Evolutionary conservation across 2,113 vertebrate species (phyloP).

Genomic region (Acinonyx jubatus): DNA sequence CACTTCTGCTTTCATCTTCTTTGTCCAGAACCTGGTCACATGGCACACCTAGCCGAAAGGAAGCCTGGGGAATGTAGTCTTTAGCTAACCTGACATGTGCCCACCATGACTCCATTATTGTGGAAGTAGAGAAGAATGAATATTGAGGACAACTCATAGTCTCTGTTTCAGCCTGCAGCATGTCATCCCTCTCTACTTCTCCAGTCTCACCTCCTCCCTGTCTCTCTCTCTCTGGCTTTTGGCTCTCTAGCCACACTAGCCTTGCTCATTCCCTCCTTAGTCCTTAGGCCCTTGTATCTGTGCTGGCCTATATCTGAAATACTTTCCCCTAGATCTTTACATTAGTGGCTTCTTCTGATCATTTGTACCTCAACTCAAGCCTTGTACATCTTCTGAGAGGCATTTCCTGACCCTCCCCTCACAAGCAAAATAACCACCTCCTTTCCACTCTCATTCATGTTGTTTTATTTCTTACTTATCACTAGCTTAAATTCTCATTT

Average conservation of each 20-base stretch:
- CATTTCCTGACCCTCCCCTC: not conserved
- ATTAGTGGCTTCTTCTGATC: not conserved
- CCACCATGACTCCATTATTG: not conserved
- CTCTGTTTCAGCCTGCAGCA: not conserved
- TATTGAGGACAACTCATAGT: not conserved
- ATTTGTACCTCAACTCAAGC: not conserved
- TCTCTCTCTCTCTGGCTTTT: not conserved
- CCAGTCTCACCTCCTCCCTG: not conserved
- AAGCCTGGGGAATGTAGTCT: not conserved
- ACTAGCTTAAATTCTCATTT: not conserved
- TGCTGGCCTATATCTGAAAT: not conserved
- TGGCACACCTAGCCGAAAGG: not conserved
- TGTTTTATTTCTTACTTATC: not conserved
- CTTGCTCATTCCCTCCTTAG: not conserved
- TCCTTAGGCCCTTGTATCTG: not conserved
- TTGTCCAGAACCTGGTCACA: not conserved
- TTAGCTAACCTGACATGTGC: not conserved
- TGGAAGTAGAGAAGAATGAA: not conserved
- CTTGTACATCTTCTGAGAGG: not conserved
- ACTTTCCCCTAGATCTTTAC: not conserved
- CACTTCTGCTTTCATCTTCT: not conserved
- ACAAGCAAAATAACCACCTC: not conserved
- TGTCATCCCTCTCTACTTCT: not conserved
- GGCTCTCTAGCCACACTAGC: not conserved
- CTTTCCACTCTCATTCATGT: not conserved